Conservation (phyloP, 2,888 invertebrate genomes). For the Xestia c-nigrum region DNA sequence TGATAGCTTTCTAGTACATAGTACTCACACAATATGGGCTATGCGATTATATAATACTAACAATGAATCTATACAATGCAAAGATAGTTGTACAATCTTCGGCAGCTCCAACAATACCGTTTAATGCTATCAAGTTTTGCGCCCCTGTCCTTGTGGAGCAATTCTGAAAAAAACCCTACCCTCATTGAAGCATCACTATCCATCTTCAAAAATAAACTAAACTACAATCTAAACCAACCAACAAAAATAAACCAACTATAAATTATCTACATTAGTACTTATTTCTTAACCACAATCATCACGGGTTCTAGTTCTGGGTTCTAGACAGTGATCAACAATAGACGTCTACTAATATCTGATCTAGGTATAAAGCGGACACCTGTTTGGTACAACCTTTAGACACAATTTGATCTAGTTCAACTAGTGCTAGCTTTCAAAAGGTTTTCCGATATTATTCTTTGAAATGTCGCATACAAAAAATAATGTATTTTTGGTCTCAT, state of each 20-base stretch:
- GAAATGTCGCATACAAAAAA: not conserved
- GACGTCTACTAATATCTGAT: slow-evolving; percentile 18
- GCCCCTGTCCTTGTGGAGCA: no score
- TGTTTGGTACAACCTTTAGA: slow-evolving; percentile 40
- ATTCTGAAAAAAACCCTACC: not conserved
- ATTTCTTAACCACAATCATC: not conserved
- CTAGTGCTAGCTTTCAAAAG: slow-evolving; percentile 15
- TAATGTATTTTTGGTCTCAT: not conserved
- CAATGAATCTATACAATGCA: no score
- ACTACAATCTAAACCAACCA: no score
- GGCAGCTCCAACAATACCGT: no score
- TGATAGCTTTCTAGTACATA: no score
- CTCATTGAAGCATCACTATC: not conserved
- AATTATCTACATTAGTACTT: no score
- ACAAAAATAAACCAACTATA: no score
- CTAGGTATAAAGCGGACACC: slow-evolving; percentile 27
- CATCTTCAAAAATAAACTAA: not conserved
- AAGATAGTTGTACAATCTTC: no score
- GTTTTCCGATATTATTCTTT: not conserved
- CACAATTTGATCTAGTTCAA: slow-evolving; percentile 29
- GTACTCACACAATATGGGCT: no score
- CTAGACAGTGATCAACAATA: not conserved
- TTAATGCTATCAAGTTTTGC: no score
- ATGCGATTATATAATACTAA: no score
- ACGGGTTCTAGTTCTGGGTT: not conserved